phyloP scores from a whole-genome alignment of 1,140 invertebrate species.

The Drosophila subpulchrella region DNA sequence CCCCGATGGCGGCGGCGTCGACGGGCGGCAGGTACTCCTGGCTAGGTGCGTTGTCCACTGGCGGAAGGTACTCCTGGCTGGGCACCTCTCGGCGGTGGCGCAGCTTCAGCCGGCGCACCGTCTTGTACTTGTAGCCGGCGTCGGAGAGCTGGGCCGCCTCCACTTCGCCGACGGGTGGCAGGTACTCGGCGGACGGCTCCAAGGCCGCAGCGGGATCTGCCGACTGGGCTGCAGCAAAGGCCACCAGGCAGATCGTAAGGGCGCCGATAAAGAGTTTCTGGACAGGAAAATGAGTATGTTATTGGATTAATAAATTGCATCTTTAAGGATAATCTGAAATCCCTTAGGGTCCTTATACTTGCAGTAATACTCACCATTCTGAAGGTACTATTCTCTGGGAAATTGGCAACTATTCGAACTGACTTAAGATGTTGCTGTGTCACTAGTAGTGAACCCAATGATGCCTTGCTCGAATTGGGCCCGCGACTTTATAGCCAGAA shows the following conservation, averaged over 20 bases:
- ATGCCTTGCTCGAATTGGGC: slow-evolving; percentile 53
- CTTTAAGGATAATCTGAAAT: background rate
- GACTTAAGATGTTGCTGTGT: slow-evolving; percentile 64
- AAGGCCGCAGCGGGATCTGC: slow-evolving; percentile 32
- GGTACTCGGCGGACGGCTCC: slow-evolving; percentile 41
- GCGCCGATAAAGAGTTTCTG: slow-evolving; percentile 67
- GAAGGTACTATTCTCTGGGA: slow-evolving; percentile 41
- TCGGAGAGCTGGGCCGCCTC: slow-evolving; percentile 13
- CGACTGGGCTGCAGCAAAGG: slow-evolving; percentile 50
- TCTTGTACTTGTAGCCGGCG: slow-evolving; percentile 68
- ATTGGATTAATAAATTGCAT: background rate
- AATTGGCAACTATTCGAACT: slow-evolving; percentile 36
- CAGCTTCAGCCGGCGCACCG: slow-evolving; percentile 60
- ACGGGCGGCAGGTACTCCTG: slow-evolving; percentile 2
- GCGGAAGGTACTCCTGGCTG: slow-evolving; percentile 57
- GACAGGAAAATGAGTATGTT: background rate
- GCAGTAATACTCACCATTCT: slow-evolving; percentile 55
- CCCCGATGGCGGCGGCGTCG: slow-evolving; percentile 41
- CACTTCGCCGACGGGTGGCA: background rate
- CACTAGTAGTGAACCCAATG: slow-evolving; percentile 78
- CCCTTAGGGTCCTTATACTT: no score
- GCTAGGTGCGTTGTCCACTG: slow-evolving; percentile 47
- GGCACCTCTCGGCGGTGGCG: slow-evolving; percentile 60
- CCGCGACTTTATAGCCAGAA: slow-evolving; percentile 66
- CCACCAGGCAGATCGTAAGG: slow-evolving; percentile 60